Evolutionary conservation across 2,797 vertebrate species (phyloP).

Genomic region (Poecilia picta): DNA sequence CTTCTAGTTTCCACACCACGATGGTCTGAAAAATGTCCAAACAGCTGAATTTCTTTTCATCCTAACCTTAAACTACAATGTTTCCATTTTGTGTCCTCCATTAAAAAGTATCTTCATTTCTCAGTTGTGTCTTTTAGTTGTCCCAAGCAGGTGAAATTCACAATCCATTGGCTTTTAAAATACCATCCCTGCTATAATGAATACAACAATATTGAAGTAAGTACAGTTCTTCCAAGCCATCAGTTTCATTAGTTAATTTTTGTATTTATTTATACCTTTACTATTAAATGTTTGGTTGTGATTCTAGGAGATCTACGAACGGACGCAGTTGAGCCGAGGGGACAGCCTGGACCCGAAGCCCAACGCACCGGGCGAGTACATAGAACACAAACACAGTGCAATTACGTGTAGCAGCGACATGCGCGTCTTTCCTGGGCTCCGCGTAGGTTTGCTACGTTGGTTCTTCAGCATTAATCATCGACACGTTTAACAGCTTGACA

Average conservation of each 20-base stretch:
- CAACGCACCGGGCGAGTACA: constrained; percentile 76
- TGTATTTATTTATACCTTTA: not conserved
- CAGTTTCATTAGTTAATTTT: not conserved
- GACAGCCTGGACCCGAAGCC: constrained; percentile 77
- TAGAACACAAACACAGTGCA: constrained; percentile 75
- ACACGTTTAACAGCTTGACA: not conserved
- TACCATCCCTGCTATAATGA: constrained; percentile 88
- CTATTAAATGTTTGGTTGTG: constrained; percentile 17
- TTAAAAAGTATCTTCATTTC: constrained; percentile 31
- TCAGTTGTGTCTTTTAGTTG: constrained; percentile 82
- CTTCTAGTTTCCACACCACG: not conserved
- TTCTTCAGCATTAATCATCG: not conserved
- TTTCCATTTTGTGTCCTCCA: not conserved
- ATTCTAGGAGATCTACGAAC: constrained; percentile 81
- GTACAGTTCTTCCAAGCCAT: constrained; percentile 38
- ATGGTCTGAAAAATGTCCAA: not conserved
- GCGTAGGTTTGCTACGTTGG: constrained; percentile 69
- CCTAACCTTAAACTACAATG: not conserved
- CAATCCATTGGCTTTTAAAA: constrained; percentile 85
- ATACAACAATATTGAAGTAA: constrained; percentile 86
- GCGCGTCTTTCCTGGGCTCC: constrained; percentile 79
- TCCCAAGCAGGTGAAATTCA: constrained; percentile 77
- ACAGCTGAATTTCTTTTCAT: not conserved
- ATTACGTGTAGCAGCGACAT: constrained; percentile 72
- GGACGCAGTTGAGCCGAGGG: constrained; percentile 57